phyloP scores from a whole-genome alignment of 2,888 invertebrate species.

The Dyspetes luteomarginatus region DNA sequence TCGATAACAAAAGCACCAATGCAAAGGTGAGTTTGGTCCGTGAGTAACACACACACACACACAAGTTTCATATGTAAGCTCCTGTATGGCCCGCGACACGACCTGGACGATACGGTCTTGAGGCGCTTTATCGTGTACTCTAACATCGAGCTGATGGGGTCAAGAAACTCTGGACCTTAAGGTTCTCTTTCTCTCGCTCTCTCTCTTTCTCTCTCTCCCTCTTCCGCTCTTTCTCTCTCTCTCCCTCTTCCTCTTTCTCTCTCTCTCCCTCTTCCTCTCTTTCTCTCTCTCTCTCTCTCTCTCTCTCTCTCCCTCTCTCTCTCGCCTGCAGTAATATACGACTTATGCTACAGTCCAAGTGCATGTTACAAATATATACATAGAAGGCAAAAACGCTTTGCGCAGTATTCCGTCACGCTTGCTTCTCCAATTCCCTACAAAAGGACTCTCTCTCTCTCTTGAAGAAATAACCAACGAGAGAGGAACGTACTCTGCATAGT shows the following conservation, averaged over 20 bases:
- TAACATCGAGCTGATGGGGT: constrained; percentile 73
- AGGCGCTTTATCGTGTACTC: constrained; percentile 71
- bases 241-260: not conserved
- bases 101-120: constrained; percentile 53
- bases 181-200: constrained; percentile 14
- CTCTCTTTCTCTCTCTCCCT: constrained; percentile 11
- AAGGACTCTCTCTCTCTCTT: too few relatives aligned
- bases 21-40: constrained; percentile 9
- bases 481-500: constrained; percentile 28
- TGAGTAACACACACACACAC: constrained; percentile 10
- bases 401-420: constrained; percentile 51
- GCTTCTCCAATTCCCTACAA: constrained; percentile 13
- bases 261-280: not conserved
- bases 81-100: constrained; percentile 12
- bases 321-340: not conserved
- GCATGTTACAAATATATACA: constrained; percentile 19
- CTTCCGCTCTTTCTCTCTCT: constrained; percentile 4
- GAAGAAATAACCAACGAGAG: constrained; percentile 11
- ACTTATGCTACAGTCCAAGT: constrained; percentile 16
- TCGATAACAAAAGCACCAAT: constrained; percentile 75
- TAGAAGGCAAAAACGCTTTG: constrained; percentile 28
- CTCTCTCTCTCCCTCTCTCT: not conserved
- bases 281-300: not conserved
- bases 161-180: constrained; percentile 77
- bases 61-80: constrained; percentile 11